Evolutionary conservation across 2,797 vertebrate species (phyloP).

Genomic region (Caiman crocodilus): DNA sequence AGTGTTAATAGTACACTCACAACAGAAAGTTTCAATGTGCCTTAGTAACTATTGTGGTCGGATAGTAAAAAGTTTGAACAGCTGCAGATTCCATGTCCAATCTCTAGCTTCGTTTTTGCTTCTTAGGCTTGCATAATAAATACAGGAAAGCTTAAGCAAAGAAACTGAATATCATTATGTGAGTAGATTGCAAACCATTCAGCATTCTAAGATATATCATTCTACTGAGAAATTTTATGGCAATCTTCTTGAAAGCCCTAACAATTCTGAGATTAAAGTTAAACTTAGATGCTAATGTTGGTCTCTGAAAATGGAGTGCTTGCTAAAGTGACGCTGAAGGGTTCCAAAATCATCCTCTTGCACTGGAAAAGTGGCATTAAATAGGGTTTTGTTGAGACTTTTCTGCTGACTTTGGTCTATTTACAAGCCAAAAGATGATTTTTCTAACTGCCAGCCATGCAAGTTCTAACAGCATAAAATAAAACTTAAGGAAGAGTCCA

Average conservation of each 20-base stretch:
- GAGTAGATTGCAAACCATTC: slow-evolving; percentile 38
- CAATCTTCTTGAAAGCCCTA: not conserved
- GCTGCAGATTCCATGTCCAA: slow-evolving; percentile 55
- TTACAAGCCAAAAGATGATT: not conserved
- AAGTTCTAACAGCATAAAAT: not conserved
- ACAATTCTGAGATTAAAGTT: not conserved
- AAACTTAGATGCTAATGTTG: rapidly evolving
- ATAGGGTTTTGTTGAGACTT: not conserved
- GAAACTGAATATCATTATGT: slow-evolving; percentile 14
- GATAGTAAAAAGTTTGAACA: slow-evolving; percentile 56
- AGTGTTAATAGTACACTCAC: slow-evolving; percentile 2
- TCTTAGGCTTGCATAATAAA: slow-evolving; percentile 57
- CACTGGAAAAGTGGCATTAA: rapidly evolving
- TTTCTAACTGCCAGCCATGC: not conserved
- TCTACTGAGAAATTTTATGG: slow-evolving; percentile 27
- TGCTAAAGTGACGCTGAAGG: not conserved
- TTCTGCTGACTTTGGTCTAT: not conserved
- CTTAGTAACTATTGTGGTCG: slow-evolving; percentile 26
- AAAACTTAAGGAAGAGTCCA: not conserved
- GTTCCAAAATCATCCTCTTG: not conserved
- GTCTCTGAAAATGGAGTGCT: rapidly evolving
- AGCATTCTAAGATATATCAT: slow-evolving; percentile 36
- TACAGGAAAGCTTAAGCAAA: slow-evolving; percentile 53
- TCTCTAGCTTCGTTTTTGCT: slow-evolving; percentile 24
- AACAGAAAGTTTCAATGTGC: slow-evolving; percentile 24